These are phyloP conservation scores for Guaruba guarouba DNA, from an alignment of 2,113 vertebrate genomes.

Conservation along the genomic window DNA sequence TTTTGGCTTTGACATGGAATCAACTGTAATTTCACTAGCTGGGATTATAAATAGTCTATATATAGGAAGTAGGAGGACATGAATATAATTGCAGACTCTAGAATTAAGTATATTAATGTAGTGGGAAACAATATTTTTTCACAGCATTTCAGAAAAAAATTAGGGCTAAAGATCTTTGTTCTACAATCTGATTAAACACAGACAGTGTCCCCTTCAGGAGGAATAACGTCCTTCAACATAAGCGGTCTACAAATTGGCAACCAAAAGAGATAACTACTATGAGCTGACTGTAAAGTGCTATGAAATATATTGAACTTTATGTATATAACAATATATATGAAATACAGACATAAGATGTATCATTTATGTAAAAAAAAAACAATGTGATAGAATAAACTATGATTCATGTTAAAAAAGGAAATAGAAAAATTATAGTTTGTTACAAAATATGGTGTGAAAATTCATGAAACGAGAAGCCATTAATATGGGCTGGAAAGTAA, in stretches of 20 bases:
- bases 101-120: not conserved
- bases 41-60: not conserved
- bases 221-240: not conserved
- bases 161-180: not conserved
- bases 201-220: not conserved
- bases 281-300: not conserved
- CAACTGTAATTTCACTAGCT: not conserved
- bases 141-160: not conserved
- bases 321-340: not conserved
- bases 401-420: too few species aligned
- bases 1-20: not conserved
- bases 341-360: not conserved
- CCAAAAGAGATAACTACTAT: not conserved
- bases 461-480: too few species aligned
- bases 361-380: not conserved
- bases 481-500: too few species aligned
- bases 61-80: not conserved
- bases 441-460: too few species aligned
- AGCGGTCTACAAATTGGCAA: not conserved
- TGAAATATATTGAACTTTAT: not conserved
- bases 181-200: not conserved
- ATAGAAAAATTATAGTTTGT: too few species aligned
- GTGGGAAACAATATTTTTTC: not conserved
- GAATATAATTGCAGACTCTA: not conserved
- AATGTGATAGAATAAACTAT: too few species aligned